Evolutionary conservation across 2,797 vertebrate species (phyloP), one percentile per base, ranked within the genome.

Genomic region (Pseudopleuronectes americanus): DNA sequence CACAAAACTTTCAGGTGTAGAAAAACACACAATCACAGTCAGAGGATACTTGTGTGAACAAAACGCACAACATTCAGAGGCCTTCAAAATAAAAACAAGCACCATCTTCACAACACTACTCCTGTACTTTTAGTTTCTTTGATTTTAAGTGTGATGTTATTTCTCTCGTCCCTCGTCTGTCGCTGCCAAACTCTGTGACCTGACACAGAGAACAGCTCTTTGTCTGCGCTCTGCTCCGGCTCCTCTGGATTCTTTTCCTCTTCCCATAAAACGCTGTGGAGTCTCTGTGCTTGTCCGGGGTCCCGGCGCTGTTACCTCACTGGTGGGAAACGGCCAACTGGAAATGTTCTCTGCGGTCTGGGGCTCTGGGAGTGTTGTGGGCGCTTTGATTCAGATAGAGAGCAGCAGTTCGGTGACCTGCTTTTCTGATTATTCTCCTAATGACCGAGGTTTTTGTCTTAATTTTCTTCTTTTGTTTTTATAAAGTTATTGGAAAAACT

Each of bases 291-390:
- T 88, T 87, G 92, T 92, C 89, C 74, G 78, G 80, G 74, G 82
- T 89, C 91, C 92, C 88, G 84, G 86, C 65, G 76, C 76, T 79
- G 80, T 94, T 90, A 93, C 86, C 93, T 94, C 93, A 93, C 83
- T 71, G 58, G 79, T 86, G 85, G 84, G 87, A 79, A 66, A 2
- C 0, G 66, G 89, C 93, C 94, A 94, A 91, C 89, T 94, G 93
- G 93, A 94, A 94, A 87, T 92, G 91, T 89, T 94, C 84, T 76
- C 71, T 64, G 91, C 74, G 93, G 90, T 91, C 87, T 84, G 19
- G 82, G 86, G 79, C 80, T 79, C 85, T 82, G 85, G 83, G 89
- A 93, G 85, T 85, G 79, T 85, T 87, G 89, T 83, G 90, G 91
- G 76, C 56, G 68, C 91, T 93, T 92, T 94, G 89, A 93, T 89